These are phyloP conservation scores for Kryptolebias marmoratus DNA, from an alignment of 2,113 vertebrate genomes.

Conservation along the genomic window DNA sequence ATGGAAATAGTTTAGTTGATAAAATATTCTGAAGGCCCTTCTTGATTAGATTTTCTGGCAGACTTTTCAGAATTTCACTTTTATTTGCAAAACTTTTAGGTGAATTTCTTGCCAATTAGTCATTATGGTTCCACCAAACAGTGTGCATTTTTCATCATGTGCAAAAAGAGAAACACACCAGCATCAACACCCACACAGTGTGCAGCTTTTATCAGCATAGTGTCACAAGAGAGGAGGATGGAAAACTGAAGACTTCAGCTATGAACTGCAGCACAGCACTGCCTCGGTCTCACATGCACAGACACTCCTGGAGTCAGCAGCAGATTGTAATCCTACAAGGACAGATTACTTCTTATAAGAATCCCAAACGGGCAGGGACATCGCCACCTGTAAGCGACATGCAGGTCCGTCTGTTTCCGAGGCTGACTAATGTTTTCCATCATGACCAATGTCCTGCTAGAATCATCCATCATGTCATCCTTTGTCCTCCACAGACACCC, in stretches of 20 bases:
- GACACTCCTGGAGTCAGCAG: not conserved
- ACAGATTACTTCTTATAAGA: slow-evolving; percentile 28
- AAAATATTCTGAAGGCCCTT: no score
- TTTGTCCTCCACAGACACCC: slow-evolving; percentile 50
- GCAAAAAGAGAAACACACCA: not conserved
- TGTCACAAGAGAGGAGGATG: slow-evolving; percentile 1
- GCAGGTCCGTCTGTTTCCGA: slow-evolving; percentile 8
- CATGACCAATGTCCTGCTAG: slow-evolving; percentile 29
- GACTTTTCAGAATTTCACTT: no score
- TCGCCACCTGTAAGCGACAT: slow-evolving; percentile 36
- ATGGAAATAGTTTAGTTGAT: no score
- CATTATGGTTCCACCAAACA: not conserved
- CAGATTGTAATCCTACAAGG: slow-evolving; percentile 28
- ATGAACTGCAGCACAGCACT: slow-evolving; percentile 18
- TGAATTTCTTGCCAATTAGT: not conserved
- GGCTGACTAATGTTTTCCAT: slow-evolving; percentile 40
- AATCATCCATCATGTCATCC: slow-evolving; percentile 51
- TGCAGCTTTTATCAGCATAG: not conserved
- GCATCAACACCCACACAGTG: not conserved
- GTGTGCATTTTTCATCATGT: not conserved
- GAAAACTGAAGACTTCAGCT: slow-evolving; percentile 17
- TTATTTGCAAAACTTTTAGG: no score
- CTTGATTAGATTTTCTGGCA: no score
- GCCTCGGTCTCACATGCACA: slow-evolving; percentile 5
- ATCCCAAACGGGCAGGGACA: slow-evolving; percentile 23